Evolutionary conservation across 37 sponge, comb jelly and placozoan genomes (phyloP).

Genomic region (Tethya wilhelma): DNA sequence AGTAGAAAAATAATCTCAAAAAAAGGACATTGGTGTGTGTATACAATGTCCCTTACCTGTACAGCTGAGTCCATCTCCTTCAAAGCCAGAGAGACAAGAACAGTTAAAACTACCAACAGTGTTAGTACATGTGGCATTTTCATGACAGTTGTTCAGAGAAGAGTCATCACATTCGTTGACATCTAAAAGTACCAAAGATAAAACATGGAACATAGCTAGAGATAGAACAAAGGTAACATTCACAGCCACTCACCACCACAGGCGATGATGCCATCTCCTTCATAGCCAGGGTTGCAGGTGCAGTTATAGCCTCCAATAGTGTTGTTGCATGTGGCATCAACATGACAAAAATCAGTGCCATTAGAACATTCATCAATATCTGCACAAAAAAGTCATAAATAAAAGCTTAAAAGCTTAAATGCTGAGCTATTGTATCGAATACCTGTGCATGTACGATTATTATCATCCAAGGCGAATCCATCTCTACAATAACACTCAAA

Average conservation of each 20-base stretch:
- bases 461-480: conserved; percentile 14
- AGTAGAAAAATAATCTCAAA: no score
- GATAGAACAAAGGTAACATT: background rate
- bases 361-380: conserved; percentile 42
- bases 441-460: background rate
- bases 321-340: conserved; percentile 32
- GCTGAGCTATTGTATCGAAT: background rate
- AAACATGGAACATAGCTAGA: no score
- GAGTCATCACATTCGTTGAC: conserved; percentile 33
- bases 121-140: conserved; percentile 18
- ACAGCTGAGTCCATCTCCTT: background rate
- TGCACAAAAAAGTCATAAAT: background rate
- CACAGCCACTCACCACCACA: no score
- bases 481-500: conserved; percentile 18
- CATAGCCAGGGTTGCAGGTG: conserved; percentile 38
- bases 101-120: conserved; percentile 25
- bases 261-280: background rate
- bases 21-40: no score
- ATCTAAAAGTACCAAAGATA: no score
- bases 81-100: conserved; percentile 16
- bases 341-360: conserved; percentile 1
- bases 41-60: conserved; percentile 16
- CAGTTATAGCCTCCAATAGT: conserved; percentile 46
- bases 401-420: background rate
- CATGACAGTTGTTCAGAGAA: background rate